Evolutionary conservation across 2,888 invertebrate species (phyloP).

Genomic region (Heliconius ethilla): DNA sequence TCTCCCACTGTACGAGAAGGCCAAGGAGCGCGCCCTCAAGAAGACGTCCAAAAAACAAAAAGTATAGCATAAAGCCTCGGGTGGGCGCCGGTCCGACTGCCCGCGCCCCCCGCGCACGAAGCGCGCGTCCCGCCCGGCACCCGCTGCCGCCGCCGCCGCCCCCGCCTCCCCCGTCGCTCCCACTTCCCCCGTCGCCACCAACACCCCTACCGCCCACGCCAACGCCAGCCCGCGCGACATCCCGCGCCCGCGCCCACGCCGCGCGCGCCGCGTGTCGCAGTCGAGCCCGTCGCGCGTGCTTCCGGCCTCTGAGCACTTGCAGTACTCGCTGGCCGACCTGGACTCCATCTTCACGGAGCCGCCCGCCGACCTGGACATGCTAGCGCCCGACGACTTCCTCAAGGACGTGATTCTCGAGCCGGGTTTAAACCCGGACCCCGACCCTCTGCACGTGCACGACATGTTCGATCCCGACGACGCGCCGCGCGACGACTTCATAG

Average conservation of each 20-base stretch:
- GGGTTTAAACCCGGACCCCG: conserved; percentile 36
- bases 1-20: conserved; percentile 93
- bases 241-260: conserved; percentile 64
- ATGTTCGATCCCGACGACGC: conserved; percentile 39
- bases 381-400: conserved; percentile 38
- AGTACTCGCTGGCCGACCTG: conserved; percentile 61
- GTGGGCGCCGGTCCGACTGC: conserved; percentile 49
- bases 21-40: conserved; percentile 88
- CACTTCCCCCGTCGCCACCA: conserved; percentile 80
- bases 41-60: conserved; percentile 83
- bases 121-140: conserved; percentile 90
- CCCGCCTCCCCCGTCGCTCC: conserved; percentile 86
- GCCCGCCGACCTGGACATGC: conserved; percentile 24
- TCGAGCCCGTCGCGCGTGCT: conserved; percentile 83
- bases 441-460: conserved; percentile 38
- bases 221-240: conserved; percentile 84
- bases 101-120: conserved; percentile 86
- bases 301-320: conserved; percentile 58
- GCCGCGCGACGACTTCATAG: conserved; percentile 34
- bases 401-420: conserved; percentile 42
- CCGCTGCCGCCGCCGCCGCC: conserved; percentile 60
- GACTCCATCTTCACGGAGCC: conserved; percentile 60
- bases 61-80: conserved; percentile 67
- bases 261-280: conserved; percentile 90
- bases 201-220: no score